These are phyloP conservation scores for Aphrocallistes beatrix DNA, from an alignment of 37 sponge, comb jelly and placozoan genomes.

Conservation along the genomic window DNA sequence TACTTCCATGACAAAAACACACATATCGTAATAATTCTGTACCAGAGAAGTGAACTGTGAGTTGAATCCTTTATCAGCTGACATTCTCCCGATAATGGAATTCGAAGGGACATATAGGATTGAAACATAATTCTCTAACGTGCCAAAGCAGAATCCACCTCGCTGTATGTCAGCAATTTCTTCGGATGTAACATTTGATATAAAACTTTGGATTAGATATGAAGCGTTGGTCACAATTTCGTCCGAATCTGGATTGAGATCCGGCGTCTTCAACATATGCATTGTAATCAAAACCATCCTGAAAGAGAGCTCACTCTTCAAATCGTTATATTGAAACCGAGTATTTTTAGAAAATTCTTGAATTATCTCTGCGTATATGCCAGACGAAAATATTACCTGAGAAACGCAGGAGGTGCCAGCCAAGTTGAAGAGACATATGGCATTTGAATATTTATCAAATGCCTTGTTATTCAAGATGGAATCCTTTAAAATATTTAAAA, in stretches of 20 bases:
- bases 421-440: slow-evolving; percentile 3
- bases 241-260: background rate
- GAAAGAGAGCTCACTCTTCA: background rate
- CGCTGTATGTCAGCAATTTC: background rate
- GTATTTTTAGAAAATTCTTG: background rate
- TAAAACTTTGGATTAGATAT: background rate
- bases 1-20: background rate
- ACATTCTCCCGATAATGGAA: background rate
- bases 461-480: background rate
- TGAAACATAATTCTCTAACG: background rate
- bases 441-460: background rate
- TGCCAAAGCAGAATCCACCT: background rate
- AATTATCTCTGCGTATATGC: background rate
- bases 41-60: background rate
- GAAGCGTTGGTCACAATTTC: background rate
- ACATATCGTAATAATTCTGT: background rate
- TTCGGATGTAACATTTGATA: background rate
- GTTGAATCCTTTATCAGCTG: background rate
- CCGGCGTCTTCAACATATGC: background rate
- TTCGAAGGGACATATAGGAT: background rate
- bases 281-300: background rate
- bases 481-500: background rate
- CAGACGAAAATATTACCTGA: background rate
- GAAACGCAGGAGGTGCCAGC: background rate
- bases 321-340: too few relatives aligned